These are phyloP conservation scores for Drosophila lacteicornis DNA, from an alignment of 1,140 invertebrate species.

Conservation along the genomic window DNA sequence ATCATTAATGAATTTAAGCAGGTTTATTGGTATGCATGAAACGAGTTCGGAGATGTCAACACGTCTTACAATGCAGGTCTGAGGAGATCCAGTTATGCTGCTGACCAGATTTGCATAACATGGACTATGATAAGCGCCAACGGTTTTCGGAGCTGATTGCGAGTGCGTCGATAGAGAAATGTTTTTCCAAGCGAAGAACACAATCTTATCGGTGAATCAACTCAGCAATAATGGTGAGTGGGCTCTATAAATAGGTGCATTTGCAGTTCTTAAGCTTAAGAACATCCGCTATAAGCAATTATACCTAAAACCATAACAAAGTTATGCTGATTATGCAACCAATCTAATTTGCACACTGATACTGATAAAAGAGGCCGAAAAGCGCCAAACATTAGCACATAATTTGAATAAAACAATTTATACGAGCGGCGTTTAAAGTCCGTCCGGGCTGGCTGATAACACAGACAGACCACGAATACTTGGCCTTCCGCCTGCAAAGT, in stretches of 20 bases:
- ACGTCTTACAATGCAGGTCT: slow-evolving; percentile 67
- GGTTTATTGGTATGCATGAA: slow-evolving; percentile 65
- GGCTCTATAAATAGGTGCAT: slow-evolving; percentile 7
- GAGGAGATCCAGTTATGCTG: slow-evolving; percentile 50
- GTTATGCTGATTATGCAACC: background rate
- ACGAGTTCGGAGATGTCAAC: slow-evolving; percentile 64
- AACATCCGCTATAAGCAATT: background rate
- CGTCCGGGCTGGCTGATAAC: slow-evolving; percentile 37
- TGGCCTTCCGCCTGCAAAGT: slow-evolving; percentile 29
- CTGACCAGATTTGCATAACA: slow-evolving; percentile 63
- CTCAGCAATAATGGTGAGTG: slow-evolving; percentile 1
- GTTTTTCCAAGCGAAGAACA: slow-evolving; percentile 2
- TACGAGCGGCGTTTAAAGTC: slow-evolving; percentile 33
- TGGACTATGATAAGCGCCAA: slow-evolving; percentile 20
- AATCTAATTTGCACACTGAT: slow-evolving; percentile 9
- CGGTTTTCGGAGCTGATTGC: background rate
- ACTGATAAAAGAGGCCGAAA: slow-evolving; percentile 15
- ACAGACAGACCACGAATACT: slow-evolving; percentile 4
- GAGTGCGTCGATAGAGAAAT: slow-evolving; percentile 3
- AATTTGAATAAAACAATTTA: slow-evolving; percentile 22
- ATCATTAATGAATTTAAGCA: slow-evolving; percentile 59
- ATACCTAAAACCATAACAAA: background rate
- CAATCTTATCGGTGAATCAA: slow-evolving; percentile 23
- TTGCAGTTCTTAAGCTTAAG: background rate
- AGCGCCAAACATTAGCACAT: slow-evolving; percentile 13